Conservation (phyloP, 2,113 vertebrate genomes). For the Hydrolagus affinis region DNA sequence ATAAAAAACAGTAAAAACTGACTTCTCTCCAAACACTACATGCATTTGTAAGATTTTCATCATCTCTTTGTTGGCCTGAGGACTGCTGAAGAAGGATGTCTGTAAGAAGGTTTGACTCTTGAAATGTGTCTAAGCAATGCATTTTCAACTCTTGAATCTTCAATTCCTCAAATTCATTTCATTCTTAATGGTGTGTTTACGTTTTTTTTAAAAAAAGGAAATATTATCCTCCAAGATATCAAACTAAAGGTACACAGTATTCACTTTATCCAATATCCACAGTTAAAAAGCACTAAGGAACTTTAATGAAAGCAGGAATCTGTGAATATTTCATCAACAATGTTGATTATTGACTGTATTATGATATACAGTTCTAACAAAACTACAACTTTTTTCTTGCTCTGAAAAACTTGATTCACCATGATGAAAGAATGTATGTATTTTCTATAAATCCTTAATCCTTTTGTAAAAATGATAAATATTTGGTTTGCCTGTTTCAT, state of each 20-base stretch:
- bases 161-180: slow-evolving; percentile 4
- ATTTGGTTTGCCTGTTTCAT: not conserved
- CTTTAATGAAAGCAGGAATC: not conserved
- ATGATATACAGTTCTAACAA: not conserved
- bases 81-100: not conserved
- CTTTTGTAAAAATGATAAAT: not conserved
- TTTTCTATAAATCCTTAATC: not conserved
- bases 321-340: not conserved
- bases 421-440: not conserved
- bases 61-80: not conserved
- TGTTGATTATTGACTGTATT: not conserved
- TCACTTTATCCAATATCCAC: not conserved
- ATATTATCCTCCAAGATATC: not conserved
- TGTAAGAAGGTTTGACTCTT: not conserved
- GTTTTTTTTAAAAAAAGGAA: no score
- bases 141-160: not conserved
- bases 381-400: not conserved
- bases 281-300: not conserved
- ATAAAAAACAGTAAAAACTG: not conserved
- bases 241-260: slow-evolving; percentile 6
- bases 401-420: not conserved
- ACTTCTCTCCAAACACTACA: not conserved
- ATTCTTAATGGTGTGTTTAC: not conserved
- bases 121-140: not conserved
- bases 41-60: not conserved